Percentiles rank a stretch among this genome's conserved stretches.
Conservation (phyloP, 2,113 vertebrate species). For the Mustela lutreola region DNA sequence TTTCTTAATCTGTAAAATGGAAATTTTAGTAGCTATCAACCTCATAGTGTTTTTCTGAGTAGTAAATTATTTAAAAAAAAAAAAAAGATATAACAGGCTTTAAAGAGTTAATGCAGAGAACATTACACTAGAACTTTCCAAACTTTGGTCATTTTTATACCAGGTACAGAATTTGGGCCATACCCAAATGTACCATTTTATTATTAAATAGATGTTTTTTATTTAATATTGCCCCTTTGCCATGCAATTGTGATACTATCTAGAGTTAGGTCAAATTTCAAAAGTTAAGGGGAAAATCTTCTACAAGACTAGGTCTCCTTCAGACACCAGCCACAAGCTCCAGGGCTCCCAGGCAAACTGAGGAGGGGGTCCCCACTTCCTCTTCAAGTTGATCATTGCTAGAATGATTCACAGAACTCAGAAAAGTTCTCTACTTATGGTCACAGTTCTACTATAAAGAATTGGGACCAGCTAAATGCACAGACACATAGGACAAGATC, state of each 20-base stretch:
- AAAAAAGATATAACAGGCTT: neutral
- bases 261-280: neutral
- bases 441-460: neutral
- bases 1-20: neutral
- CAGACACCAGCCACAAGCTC: neutral
- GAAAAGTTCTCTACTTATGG: neutral
- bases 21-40: neutral
- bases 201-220: neutral
- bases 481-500: neutral
- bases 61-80: neutral
- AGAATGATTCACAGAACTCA: neutral
- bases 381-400: neutral
- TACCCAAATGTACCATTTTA: neutral
- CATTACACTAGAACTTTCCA: neutral
- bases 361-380: no score
- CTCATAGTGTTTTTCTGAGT: neutral
- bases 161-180: neutral
- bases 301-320: neutral
- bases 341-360: neutral
- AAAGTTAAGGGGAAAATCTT: neutral
- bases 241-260: neutral
- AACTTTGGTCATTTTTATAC: neutral
- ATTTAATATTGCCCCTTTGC: neutral
- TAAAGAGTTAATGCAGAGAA: neutral
- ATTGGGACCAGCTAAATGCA: neutral